Base-by-base conservation (phyloP, 2,888 invertebrate species). In the Yponomeuta cagnagella region DNA sequence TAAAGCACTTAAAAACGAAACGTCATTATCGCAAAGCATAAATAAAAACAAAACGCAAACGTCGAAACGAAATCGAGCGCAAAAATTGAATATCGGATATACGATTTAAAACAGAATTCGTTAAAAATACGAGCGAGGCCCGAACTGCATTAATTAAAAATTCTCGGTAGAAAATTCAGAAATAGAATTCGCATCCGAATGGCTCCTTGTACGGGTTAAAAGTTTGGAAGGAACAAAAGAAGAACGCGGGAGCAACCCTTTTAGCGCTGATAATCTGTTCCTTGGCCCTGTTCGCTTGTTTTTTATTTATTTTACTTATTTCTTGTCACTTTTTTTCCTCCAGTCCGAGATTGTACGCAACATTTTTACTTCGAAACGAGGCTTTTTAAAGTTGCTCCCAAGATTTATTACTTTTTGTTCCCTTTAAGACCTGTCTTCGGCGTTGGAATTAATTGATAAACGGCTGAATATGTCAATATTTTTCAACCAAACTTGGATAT, bases 181-280 rank as follows among this genome's bases (percentile, higher is more conserved):
- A 91, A 92, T 92, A 92, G 91, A 90, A 90, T 92, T 89, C 90
- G 90, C 90, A 90, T 89, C 90, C 90, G 89, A 87, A 58, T 89
- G 88, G 88, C 90, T 90, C 90, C 90, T 90, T 90, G 90, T 90
- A 90, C 89, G 90, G 90, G 85, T 85, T 83, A 82, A 82, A 86
- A 90, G 88, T 91, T 91, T 90, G 91, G 91, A 85, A 89, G 88
- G 87, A 89, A 90, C 90, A 91, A 90, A 90, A 90, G 89, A 82
- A 90, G 87, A 89, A 84, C 86, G 89, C 90, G 90, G 91, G 91
- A 90, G 91, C 91, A 92, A 90, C 91, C 90, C 91, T 92, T 91
- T 92, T 92, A 92, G 90, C 91, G 91, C 90, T 90, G 91, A 92
- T 91, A 90, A 92, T 91, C 91, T 91, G 90, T 91, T 89, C 90